Base-by-base conservation (phyloP, 2,797 vertebrate species). In the Acrossocheilus fasciatus region DNA sequence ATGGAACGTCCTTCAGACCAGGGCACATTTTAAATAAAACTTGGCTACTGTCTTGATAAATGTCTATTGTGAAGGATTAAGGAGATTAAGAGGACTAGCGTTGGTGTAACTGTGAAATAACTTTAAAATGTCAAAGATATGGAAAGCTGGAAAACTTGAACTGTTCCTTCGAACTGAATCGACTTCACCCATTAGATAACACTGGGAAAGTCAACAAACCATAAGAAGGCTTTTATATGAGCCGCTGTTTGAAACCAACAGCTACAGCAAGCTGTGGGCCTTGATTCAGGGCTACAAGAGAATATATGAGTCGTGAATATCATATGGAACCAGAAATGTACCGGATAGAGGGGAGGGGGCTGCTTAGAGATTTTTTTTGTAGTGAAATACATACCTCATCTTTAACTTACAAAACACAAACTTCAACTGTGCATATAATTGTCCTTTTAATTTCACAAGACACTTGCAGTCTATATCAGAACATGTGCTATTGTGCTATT, bases 41-140 rank as follows among this genome's bases (percentile, higher is more conserved):
- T 92, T 99, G 98, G 89, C 96, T 97, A 36, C 95, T 91, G 87
- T 99, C 98, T 93, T 99, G 98, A 91, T 96, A 97, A 86, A 99
- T 98, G 91, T 99, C 98, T 99, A 47, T 43, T 0, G 36, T 57
- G 39, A 73, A 50, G 3, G 36, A 70, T 89, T 84, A 90, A 86
- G 70, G 70, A 82, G 4, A 23, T 50, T 39, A 41, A 4, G 43
- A 47, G 3, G 36, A 70, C 15, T n/a, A 18, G 36, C 59, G 52
- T 23, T 52, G n/a, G n/a, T 11, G 34, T 8, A 77, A 3, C 2
- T 2, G 4, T 9, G 30, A 54, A 77, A 39, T 11, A 59, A 15
- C 34, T 30, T 34, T 41, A 26, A 36, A 50, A 36, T 23, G 36
- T 41, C 62, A 78, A 84, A 66, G 39, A 43, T 43, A 73, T 52